Evolutionary conservation across 2,797 vertebrate genomes (phyloP).

Genomic region (Rhinoraja longicauda): DNA sequence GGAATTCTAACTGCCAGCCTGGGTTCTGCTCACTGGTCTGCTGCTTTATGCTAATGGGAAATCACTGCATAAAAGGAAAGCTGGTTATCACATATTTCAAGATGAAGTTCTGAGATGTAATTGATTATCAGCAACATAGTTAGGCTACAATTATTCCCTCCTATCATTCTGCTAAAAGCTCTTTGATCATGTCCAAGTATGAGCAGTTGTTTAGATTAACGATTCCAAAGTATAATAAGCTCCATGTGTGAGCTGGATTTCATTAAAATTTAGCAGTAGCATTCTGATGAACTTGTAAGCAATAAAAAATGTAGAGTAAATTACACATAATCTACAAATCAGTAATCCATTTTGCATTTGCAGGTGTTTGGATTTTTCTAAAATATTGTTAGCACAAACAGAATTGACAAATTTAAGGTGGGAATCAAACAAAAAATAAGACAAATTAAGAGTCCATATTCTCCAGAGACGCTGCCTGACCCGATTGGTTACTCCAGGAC

Average conservation of each 20-base stretch:
- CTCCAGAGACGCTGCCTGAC: no score
- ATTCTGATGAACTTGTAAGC: slow-evolving; percentile 1
- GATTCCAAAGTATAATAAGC: not conserved
- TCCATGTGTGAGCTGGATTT: not conserved
- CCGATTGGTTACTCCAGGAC: no score
- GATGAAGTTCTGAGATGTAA: not conserved
- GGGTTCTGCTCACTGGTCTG: not conserved
- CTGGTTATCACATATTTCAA: not conserved
- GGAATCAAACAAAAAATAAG: not conserved
- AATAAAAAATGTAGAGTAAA: not conserved
- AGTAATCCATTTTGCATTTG: not conserved
- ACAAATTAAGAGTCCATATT: not conserved
- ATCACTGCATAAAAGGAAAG: slow-evolving; percentile 3
- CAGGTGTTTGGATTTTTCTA: not conserved
- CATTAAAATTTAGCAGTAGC: slow-evolving; percentile 14
- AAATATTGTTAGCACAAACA: not conserved
- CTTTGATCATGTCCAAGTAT: not conserved
- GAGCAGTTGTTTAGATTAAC: not conserved
- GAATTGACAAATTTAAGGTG: not conserved
- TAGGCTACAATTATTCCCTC: not conserved
- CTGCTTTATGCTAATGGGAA: slow-evolving; percentile 13
- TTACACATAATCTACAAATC: not conserved
- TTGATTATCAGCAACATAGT: not conserved
- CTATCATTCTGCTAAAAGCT: not conserved
- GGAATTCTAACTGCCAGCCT: not conserved